Evolutionary conservation across 2,888 invertebrate species (phyloP).

Genomic region (Acholoe squamosa): DNA sequence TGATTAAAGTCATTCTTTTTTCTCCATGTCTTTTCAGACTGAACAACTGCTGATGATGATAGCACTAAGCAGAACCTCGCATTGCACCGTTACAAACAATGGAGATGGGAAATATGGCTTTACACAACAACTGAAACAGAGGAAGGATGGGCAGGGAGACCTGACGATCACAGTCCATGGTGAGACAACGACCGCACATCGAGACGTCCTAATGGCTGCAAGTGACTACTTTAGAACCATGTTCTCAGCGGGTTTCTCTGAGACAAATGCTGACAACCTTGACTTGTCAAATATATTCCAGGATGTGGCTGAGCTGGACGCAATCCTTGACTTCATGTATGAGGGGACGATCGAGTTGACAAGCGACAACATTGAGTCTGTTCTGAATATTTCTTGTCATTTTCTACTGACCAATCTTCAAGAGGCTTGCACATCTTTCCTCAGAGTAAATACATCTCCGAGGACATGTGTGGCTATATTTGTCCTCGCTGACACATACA

Average conservation of each 20-base stretch:
- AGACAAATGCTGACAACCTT: background rate
- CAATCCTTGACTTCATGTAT: background rate
- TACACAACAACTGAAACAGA: background rate
- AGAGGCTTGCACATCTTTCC: background rate
- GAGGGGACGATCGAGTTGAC: background rate
- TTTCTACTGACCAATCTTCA: background rate
- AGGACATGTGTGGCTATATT: background rate
- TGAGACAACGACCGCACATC: background rate
- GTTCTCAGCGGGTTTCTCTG: slow-evolving; percentile 1
- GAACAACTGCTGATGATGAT: too few relatives aligned
- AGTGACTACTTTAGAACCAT: slow-evolving; percentile 15
- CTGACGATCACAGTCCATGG: background rate
- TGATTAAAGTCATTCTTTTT: too few relatives aligned
- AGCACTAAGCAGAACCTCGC: too few relatives aligned
- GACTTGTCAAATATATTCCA: background rate
- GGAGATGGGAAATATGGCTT: too few relatives aligned
- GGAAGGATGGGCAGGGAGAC: background rate
- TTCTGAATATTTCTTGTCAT: background rate
- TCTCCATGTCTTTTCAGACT: too few relatives aligned
- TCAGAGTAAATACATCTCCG: background rate
- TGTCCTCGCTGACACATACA: background rate
- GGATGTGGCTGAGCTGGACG: background rate
- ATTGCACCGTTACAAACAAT: too few relatives aligned
- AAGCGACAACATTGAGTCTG: background rate
- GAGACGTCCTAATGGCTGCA: background rate